Percentiles rank a stretch among this genome's conserved stretches.
Conservation (phyloP, 2,888 invertebrate species). For the Brachycybe producta region DNA sequence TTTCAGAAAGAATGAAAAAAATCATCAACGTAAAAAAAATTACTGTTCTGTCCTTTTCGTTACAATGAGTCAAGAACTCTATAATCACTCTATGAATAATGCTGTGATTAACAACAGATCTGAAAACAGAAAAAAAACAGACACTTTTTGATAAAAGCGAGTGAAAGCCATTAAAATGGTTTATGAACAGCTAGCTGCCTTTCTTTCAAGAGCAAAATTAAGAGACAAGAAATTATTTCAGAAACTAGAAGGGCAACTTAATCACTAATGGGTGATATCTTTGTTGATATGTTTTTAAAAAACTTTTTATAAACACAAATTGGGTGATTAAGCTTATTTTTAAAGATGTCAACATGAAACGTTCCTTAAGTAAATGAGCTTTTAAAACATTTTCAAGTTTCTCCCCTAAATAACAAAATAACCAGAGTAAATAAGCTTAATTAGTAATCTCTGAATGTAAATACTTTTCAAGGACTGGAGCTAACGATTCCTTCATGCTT, state of each 20-base stretch:
- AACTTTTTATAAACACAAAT: too few relatives aligned
- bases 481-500: conserved; percentile 37
- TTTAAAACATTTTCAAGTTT: background rate
- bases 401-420: too few relatives aligned
- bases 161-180: background rate
- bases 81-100: conserved; percentile 67
- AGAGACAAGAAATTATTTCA: conserved; percentile 1
- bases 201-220: background rate
- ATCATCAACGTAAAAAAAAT: background rate
- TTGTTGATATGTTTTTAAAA: too few relatives aligned
- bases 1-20: background rate
- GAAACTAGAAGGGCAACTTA: too few relatives aligned
- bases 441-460: too few relatives aligned
- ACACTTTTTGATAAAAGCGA: background rate
- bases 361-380: too few relatives aligned
- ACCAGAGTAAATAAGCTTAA: too few relatives aligned
- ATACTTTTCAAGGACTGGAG: conserved; percentile 38
- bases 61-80: conserved; percentile 64
- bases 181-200: background rate
- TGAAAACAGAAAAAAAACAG: conserved; percentile 25
- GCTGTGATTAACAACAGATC: conserved; percentile 38
- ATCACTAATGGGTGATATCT: too few relatives aligned
- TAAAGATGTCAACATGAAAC: too few relatives aligned
- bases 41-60: conserved; percentile 31
- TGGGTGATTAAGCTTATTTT: too few relatives aligned